Evolutionary conservation across 2,888 invertebrate genomes (phyloP), one percentile per base, ranked within the genome.

Genomic region (Agriopis aurantiaria): DNA sequence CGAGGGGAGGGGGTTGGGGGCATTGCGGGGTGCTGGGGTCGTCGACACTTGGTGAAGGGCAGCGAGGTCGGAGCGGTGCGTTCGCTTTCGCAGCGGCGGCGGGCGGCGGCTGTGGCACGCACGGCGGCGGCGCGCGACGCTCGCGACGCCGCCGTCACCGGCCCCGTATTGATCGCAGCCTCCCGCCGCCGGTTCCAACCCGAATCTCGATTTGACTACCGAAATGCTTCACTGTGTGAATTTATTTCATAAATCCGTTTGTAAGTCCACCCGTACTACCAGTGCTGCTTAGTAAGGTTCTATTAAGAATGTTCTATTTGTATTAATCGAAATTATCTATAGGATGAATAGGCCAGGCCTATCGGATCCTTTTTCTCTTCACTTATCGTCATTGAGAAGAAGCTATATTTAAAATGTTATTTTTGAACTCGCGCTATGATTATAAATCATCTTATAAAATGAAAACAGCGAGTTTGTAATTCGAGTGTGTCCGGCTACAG

Each of bases 41-140:
- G 91, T 88, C 89, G 93, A 92, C 93, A 88, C 88, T 84, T 82
- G 85, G 89, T 91, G 93, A 92, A 92, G 93, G 92, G 91, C 92
- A 92, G 90, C 87, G 90, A 88, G 91, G 91, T 90, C 65, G 70
- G 70, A 52, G 70, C 90, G 90, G 84, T 84, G 89, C 91, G 91
- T 91, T 91, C 91, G 90, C 91, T 92, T 92, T 92, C 91, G 88
- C 83, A 89, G 82, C 80, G 81, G 56, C 43, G 65, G 73, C 71
- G 68, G 65, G 64, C 53, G 72, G 67, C 59, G 78, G 72, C 75
- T 75, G 75, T 75, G 77, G 75, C 77, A 75, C 77, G 80, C 69
- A 79, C 74, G 75, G 78, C 79, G 83, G 75, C 79, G 82, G 80
- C 80, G 76, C 80, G 76, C 76, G 77, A 74, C 80, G 78, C 75